Percentiles rank a stretch among this genome's conserved stretches.
Conservation (phyloP, 2,113 vertebrate genomes). For the Dicrurus megarhynchus region DNA sequence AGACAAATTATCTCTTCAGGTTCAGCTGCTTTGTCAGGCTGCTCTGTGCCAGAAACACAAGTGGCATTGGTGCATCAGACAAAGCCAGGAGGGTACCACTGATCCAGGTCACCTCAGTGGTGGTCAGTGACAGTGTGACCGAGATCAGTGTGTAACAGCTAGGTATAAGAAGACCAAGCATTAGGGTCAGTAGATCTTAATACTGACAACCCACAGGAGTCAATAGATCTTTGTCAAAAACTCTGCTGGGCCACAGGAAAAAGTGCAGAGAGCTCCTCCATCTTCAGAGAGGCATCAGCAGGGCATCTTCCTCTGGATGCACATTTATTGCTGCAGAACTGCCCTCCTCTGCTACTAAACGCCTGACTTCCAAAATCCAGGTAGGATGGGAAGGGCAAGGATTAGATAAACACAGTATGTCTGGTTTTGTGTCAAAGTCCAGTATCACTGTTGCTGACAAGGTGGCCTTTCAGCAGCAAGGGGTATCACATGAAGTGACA, state of each 20-base stretch:
- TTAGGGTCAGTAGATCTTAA: not conserved
- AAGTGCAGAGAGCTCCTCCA: not conserved
- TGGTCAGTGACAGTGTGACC: not conserved
- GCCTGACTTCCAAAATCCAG: not conserved
- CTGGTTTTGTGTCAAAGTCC: not conserved
- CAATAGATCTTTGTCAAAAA: not conserved
- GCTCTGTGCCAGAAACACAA: not conserved
- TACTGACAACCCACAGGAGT: not conserved
- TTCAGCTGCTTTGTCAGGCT: not conserved
- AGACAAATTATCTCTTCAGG: not conserved
- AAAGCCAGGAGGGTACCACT: not conserved
- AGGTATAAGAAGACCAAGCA: not conserved
- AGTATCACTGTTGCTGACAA: not conserved
- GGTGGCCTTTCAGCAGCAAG: not conserved
- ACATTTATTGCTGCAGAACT: not conserved
- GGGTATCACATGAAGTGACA: not conserved
- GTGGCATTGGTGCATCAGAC: not conserved
- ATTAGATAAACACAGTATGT: not conserved
- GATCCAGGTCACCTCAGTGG: not conserved
- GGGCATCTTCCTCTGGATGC: not conserved
- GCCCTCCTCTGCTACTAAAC: not conserved
- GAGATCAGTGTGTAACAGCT: not conserved
- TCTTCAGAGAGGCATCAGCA: not conserved
- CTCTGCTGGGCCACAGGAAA: not conserved
- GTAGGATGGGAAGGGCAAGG: not conserved